Conservation (phyloP, 2,888 invertebrate genomes). For the Thera britannica region DNA sequence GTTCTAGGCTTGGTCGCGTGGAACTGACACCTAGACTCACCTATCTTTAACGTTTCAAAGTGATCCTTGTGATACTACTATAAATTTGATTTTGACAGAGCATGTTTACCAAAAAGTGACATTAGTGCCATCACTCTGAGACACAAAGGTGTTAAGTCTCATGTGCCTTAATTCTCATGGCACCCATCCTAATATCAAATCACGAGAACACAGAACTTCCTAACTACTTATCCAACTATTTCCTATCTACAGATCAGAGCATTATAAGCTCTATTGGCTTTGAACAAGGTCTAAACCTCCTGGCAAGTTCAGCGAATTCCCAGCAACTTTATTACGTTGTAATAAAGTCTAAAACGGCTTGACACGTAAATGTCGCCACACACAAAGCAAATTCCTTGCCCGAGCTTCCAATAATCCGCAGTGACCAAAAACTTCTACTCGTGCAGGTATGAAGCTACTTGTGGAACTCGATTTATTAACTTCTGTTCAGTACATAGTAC, state of each 20-base stretch:
- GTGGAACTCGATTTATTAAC: slow-evolving; percentile 15
- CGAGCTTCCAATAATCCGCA: slow-evolving; percentile 26
- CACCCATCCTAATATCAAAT: not conserved
- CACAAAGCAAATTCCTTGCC: slow-evolving; percentile 26
- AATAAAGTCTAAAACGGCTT: slow-evolving; percentile 21
- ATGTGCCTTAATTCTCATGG: too few relatives aligned
- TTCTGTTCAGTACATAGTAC: not conserved
- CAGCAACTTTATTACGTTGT: slow-evolving; percentile 13
- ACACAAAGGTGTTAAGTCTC: too few relatives aligned
- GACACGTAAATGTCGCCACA: slow-evolving; percentile 7
- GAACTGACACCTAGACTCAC: too few relatives aligned
- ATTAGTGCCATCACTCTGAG: too few relatives aligned
- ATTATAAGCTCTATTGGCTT: slow-evolving; percentile 6
- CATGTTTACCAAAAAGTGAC: too few relatives aligned
- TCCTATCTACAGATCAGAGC: slow-evolving; percentile 2
- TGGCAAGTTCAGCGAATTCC: not conserved
- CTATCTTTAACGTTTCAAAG: too few relatives aligned
- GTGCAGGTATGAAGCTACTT: slow-evolving; percentile 17
- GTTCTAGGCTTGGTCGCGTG: too few relatives aligned
- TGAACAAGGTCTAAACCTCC: slow-evolving; percentile 1
- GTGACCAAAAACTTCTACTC: slow-evolving; percentile 31
- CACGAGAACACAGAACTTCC: slow-evolving; percentile 5
- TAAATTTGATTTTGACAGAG: too few relatives aligned
- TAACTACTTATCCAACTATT: slow-evolving; percentile 6
- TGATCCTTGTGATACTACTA: too few relatives aligned